Evolutionary conservation across 2,797 vertebrate genomes (phyloP), one percentile per base, ranked within the genome.

Genomic region (Neosalanx taihuensis): DNA sequence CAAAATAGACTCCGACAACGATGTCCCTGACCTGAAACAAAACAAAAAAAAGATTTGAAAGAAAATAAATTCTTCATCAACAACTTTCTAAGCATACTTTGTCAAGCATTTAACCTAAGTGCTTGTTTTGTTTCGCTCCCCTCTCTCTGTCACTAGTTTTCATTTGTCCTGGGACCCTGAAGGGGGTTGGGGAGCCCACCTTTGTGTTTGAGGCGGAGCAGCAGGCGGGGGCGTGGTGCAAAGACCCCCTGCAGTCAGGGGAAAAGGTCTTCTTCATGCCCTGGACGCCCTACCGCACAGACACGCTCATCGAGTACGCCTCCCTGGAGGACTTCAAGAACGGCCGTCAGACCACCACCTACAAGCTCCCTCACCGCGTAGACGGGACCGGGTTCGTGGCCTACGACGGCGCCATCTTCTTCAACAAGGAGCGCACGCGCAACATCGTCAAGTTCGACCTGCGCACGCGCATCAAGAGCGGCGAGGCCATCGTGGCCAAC

Each of bases 221-320:
- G 90, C 98, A 99, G 84, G 96, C 97, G 5, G 98, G 97, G 71
- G 95, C 98, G 9, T 99, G 98, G 98, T 99, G 97, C 91, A 97
- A 97, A 91, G 98, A 99, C 89, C 98, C 98, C 12, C 94, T 99
- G 67, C 98, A 99, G 89, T 96, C 97, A 30, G 97, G 95, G 71
- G 97, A 99, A 91, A 99, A 99, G 90, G 96, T 99, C 84, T 99
- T 98, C 93, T 98, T 98, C 90, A 99, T 99, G 98, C 98, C 98
- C 9, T 99, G 98, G 98, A 99, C 97, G 30, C 97, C 98, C 0
- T 99, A 99, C 81, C 98, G 98, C 85, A 99, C 98, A 0, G 98
- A 99, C 90, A 98, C 92, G 10, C 93, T 99, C 78, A 95, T 97
- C 68, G 98, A 99, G 79, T 99, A 95, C 2, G 93, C 95, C 78